These are phyloP conservation scores for Chrysocyon brachyurus DNA, from an alignment of 2,797 vertebrate species.

Conservation along the genomic window DNA sequence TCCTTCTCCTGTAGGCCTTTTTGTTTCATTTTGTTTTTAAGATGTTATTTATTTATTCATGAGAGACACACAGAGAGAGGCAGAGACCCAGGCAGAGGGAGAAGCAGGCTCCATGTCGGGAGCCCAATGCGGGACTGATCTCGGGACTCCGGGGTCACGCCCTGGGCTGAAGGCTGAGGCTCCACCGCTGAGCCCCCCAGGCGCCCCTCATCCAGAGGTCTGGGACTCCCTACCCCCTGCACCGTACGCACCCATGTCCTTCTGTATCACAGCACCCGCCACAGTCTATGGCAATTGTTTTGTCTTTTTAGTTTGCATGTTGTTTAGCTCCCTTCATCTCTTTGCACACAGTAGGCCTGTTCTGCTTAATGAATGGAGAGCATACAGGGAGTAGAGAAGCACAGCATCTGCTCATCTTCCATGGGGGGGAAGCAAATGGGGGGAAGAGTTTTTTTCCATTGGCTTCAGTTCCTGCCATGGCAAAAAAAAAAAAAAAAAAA, in stretches of 20 bases:
- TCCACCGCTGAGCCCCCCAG: too few relatives aligned
- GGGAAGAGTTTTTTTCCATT: not conserved
- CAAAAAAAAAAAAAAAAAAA: fast-evolving
- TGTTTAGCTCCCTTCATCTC: not conserved
- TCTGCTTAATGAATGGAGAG: not conserved
- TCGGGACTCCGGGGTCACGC: too few relatives aligned
- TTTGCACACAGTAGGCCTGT: not conserved
- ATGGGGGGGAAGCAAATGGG: not conserved
- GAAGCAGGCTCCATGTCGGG: too few relatives aligned
- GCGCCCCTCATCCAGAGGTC: too few relatives aligned
- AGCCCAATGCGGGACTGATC: too few relatives aligned
- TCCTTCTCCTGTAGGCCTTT: not conserved
- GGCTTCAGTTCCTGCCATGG: not conserved
- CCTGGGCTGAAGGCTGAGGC: too few relatives aligned
- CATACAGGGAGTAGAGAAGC: not conserved
- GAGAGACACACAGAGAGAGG: too few relatives aligned
- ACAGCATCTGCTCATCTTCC: not conserved
- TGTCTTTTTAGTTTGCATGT: not conserved
- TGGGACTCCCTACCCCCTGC: not conserved
- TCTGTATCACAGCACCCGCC: not conserved
- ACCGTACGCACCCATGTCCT: not conserved
- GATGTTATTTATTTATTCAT: too few relatives aligned
- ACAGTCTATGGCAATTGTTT: not conserved
- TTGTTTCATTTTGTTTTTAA: too few relatives aligned
- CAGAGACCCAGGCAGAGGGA: too few relatives aligned